phyloP scores from a whole-genome alignment of 2,888 invertebrate genomes.

The Campoplex nolae region DNA sequence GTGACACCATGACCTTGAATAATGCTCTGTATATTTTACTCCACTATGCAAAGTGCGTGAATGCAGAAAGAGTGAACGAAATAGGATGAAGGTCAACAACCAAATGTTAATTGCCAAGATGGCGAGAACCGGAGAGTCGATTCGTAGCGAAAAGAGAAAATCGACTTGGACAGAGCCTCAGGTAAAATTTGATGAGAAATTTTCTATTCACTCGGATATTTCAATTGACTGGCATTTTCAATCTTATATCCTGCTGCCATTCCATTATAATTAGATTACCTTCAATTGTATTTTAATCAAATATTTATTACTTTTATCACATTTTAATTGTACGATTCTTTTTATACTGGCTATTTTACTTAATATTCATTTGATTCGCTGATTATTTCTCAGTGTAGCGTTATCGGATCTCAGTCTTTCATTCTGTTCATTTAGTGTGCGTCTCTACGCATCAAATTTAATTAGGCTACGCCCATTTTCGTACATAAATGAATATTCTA shows the following conservation, averaged over 20 bases:
- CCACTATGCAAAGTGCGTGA: constrained; percentile 56
- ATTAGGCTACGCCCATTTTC: too few relatives aligned
- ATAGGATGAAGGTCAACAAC: constrained; percentile 66
- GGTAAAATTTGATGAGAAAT: neutral
- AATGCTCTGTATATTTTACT: constrained; percentile 55
- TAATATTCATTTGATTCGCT: too few relatives aligned
- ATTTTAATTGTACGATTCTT: too few relatives aligned
- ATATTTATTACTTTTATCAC: too few relatives aligned
- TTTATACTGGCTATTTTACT: too few relatives aligned
- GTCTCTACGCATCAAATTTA: too few relatives aligned
- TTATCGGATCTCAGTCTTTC: too few relatives aligned
- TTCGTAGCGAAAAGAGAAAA: constrained; percentile 72
- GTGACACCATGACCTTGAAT: constrained; percentile 46
- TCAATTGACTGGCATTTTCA: neutral
- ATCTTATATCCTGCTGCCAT: neutral
- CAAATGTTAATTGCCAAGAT: constrained; percentile 75
- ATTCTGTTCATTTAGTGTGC: too few relatives aligned
- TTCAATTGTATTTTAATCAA: too few relatives aligned
- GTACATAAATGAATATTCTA: too few relatives aligned
- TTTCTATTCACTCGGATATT: neutral
- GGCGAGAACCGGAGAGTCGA: constrained; percentile 69
- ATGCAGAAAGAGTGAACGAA: constrained; percentile 43
- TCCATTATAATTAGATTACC: neutral
- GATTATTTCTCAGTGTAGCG: too few relatives aligned
- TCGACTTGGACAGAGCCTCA: neutral